Evolutionary conservation across 2,888 invertebrate species (phyloP), one percentile per base, ranked within the genome.

Genomic region (Acanthosepion esculentum): DNA sequence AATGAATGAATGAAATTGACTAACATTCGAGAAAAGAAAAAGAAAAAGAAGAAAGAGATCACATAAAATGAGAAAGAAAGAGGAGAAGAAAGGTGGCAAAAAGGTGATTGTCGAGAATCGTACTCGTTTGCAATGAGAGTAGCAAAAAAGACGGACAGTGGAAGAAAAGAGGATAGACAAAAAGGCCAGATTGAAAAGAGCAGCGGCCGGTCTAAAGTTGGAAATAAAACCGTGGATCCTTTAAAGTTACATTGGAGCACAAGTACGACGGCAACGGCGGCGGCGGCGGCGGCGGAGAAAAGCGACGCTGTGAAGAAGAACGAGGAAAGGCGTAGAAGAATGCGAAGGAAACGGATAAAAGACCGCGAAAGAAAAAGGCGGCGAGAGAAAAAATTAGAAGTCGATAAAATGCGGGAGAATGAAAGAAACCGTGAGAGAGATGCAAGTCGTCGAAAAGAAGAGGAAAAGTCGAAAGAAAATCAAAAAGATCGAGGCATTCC

Each of bases 1-100:
- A 78, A 78, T 33, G 78, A 78, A 78, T 78, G 78, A 78, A 78
- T 92, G 92, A 92, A 92, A 92, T 92, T 50, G 50, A 48, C 48
- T 48, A 23, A 92, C 92, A 29, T 26, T 29, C 23, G 10, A 48
- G 10, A 50, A 15, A 48, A 48, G 92, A 92, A 15, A 48, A 33
- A 48, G 50, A 92, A 18, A 20, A 41, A 7, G 26, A 8, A 7
- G 41, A 15, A 23, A 10, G 92, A 92, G 18, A 20, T 7, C 18
- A 26, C 18, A 92, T 12, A 92, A 10, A 92, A 48, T 8, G 41
- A 41, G 48, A 48, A 15, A 92, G 20, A 92, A 20, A 48, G 26
- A 10, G 92, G 23, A 29, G 18, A 15, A 5, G 92, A 10, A 8
- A 48, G 26, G n/a, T 10, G 18, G 15, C n/a, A n/a, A 78, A 33